Base-by-base conservation (phyloP, 2,888 invertebrate genomes). In the Drosophila prostipennis region DNA sequence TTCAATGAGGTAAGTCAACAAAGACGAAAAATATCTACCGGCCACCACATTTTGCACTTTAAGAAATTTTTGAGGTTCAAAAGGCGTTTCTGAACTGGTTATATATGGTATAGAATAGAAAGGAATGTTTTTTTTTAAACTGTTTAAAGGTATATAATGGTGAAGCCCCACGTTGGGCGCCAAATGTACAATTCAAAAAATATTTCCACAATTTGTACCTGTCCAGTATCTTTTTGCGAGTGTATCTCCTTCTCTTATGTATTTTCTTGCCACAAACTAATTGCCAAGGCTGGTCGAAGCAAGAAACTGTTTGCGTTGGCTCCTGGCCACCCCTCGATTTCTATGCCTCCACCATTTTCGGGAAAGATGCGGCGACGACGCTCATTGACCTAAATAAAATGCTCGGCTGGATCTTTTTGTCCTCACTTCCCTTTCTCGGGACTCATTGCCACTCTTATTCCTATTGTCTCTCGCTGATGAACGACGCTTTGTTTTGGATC, bases 1-100 rank as follows among this genome's bases (percentile, higher is more conserved):
- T 96, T 97, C 95, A 95, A 96, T 86, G 96, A 96, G 94, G 96
- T 96, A 83, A 94, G 94, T 90, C 59, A 72, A 74, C 73, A 74
- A 61, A 16, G 26, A 52, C 7, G 6, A 11, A 23, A 43, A 23
- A 43, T 19, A 43, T 8, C 37, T n/a, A 13, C 45, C 26, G 23
- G 32, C 29, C 26, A 26, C 43, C 43, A 13, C 13, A 26, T 26
- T 26, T 11, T 45, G 0, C 45, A 11, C 19, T 11, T 16, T 2
- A 2, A 11, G 16, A 16, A 16, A 19, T n/a, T 39, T 39, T 2
- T 14, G 14, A 2, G 29, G 7, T 7, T 29, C 2, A 4, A 2
- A 23, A 23, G 23, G 23, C 23, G 23, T 23, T 23, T 23, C 4
- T 23, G 4, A 26, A 26, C 29, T 29, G 29, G 29, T 29, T 29